Conservation (phyloP, 2,888 invertebrate genomes). For the Temnothorax rugatulus region DNA sequence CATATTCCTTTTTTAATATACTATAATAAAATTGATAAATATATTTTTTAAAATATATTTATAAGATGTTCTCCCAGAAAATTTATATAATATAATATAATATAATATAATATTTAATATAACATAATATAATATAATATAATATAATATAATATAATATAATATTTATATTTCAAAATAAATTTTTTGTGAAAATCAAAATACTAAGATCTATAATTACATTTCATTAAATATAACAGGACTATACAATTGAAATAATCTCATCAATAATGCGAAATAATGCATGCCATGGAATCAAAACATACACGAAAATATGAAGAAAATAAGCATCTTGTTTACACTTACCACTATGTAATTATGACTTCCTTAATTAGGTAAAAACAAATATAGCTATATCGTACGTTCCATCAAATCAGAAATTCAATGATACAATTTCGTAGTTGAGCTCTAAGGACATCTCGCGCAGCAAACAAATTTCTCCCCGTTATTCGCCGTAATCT, state of each 20-base stretch:
- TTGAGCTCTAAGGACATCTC: background rate
- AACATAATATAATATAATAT: background rate
- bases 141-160: background rate
- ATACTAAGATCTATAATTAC: background rate
- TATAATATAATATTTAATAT: too few relatives aligned
- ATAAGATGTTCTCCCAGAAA: background rate
- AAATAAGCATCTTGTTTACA: background rate
- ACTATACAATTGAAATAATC: background rate
- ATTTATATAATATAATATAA: background rate
- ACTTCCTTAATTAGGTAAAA: background rate
- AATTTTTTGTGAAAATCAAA: background rate
- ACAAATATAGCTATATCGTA: background rate
- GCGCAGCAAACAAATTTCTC: constrained; percentile 48
- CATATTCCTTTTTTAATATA: background rate
- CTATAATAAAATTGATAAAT: background rate
- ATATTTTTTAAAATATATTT: background rate
- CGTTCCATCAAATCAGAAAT: background rate
- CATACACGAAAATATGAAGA: background rate
- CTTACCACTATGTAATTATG: background rate
- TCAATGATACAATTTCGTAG: constrained; percentile 1
- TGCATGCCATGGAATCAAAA: background rate
- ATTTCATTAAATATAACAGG: background rate
- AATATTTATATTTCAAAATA: constrained; percentile 8
- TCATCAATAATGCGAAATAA: background rate
- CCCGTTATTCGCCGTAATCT: constrained; percentile 50